phyloP scores from a whole-genome alignment of 2,113 vertebrate species.

The Daphoenositta chrysoptera region DNA sequence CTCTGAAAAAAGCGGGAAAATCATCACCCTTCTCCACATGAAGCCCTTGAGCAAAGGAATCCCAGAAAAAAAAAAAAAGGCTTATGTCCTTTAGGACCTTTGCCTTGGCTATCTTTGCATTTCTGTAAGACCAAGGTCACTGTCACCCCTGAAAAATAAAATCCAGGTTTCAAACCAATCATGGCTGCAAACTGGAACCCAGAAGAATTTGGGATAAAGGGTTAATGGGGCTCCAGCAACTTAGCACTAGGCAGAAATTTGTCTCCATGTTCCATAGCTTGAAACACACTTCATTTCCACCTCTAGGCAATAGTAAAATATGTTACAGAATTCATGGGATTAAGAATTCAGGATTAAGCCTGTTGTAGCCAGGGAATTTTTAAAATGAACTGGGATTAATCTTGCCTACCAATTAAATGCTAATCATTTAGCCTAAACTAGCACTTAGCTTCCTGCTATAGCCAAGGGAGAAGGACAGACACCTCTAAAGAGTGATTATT shows the following conservation, averaged over 20 bases:
- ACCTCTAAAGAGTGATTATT: slow-evolving; percentile 3
- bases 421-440: slow-evolving; percentile 8
- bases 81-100: not conserved
- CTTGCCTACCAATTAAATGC: slow-evolving; percentile 11
- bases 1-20: not conserved
- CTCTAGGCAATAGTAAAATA: not conserved
- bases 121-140: not conserved
- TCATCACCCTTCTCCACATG: not conserved
- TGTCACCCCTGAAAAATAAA: not conserved
- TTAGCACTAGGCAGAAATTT: not conserved
- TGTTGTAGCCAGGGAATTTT: not conserved
- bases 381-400: slow-evolving; percentile 10
- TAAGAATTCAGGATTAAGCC: not conserved
- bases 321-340: not conserved
- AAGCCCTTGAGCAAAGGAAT: not conserved
- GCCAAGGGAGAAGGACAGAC: not conserved
- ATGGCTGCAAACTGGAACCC: not conserved
- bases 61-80: not conserved
- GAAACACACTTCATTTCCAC: not conserved
- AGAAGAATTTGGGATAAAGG: not conserved
- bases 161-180: not conserved
- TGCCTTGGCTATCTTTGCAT: not conserved
- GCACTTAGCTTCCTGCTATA: not conserved
- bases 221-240: not conserved
- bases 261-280: not conserved